Evolutionary conservation across 2,888 invertebrate species (phyloP).

Genomic region (Punctoribates punctum): DNA sequence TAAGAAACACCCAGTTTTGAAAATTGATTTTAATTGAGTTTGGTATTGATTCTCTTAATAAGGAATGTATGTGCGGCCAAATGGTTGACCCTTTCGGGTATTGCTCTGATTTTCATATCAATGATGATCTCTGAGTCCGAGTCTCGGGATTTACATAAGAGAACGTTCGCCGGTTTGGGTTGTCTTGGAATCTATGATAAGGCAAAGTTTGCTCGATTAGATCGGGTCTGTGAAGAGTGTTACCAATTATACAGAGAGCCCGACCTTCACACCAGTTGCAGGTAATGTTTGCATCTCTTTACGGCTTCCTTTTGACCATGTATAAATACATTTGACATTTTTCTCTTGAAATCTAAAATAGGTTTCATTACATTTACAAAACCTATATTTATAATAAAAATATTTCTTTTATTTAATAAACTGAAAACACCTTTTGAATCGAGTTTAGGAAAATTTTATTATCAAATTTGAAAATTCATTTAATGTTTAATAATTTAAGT

Average conservation of each 20-base stretch:
- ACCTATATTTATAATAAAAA: no score
- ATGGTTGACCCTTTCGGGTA: background rate
- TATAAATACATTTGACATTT: no score
- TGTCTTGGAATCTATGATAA: conserved; percentile 48
- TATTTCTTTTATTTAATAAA: background rate
- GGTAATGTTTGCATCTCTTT: conserved; percentile 37
- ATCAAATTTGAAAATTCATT: background rate
- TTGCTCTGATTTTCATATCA: background rate
- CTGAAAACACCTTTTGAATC: conserved; percentile 2
- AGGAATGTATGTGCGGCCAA: background rate
- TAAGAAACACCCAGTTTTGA: no score
- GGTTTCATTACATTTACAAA: no score
- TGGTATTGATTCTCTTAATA: background rate
- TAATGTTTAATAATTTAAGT: background rate
- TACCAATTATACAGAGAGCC: conserved; percentile 47
- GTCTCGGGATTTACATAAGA: conserved; percentile 34
- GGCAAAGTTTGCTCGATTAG: conserved; percentile 47
- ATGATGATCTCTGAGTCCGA: background rate
- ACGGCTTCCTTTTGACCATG: background rate
- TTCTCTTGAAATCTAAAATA: no score
- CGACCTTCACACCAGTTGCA: conserved; percentile 46
- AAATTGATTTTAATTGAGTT: background rate
- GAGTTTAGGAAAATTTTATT: conserved; percentile 1
- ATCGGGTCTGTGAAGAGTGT: conserved; percentile 48
- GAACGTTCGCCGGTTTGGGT: conserved; percentile 45